A percentile compares a stretch with the other conserved stretches of the same genome.
Conservation (phyloP, 37 sponge, comb jelly and placozoan species). For the Bolinopsis microptera region DNA sequence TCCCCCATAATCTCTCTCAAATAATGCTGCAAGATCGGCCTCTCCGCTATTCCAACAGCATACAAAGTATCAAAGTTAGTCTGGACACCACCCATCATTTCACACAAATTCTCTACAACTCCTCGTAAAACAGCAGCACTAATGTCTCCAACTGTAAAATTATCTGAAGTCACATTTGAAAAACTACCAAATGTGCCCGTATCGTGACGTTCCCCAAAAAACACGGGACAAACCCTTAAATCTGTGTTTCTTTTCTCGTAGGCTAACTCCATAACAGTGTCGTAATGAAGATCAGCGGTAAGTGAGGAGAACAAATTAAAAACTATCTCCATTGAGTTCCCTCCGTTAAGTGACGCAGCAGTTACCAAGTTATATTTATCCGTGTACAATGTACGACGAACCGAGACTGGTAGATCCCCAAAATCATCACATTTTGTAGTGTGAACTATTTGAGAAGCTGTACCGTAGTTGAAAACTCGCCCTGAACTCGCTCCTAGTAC, state of each 20-base stretch:
- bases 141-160: slow-evolving; percentile 73
- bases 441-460: slow-evolving; percentile 5
- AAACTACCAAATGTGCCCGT: slow-evolving; percentile 73
- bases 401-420: background rate
- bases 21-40: slow-evolving; percentile 24
- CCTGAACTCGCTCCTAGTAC: background rate
- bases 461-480: slow-evolving; percentile 40
- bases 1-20: background rate
- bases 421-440: background rate
- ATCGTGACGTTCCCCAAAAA: slow-evolving; percentile 91
- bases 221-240: slow-evolving; percentile 69
- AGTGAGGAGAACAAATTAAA: slow-evolving; percentile 70
- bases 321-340: slow-evolving; percentile 77
- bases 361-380: slow-evolving; percentile 68
- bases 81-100: slow-evolving; percentile 76
- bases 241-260: slow-evolving; percentile 66
- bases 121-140: slow-evolving; percentile 78
- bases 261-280: slow-evolving; percentile 68
- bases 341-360: slow-evolving; percentile 92
- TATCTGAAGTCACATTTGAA: slow-evolving; percentile 67
- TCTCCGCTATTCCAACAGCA: slow-evolving; percentile 27
- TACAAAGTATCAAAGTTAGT: background rate
- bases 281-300: slow-evolving; percentile 20
- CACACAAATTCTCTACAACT: slow-evolving; percentile 75
- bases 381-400: background rate